These are phyloP conservation scores for Egretta garzetta DNA, from an alignment of 2,113 vertebrate genomes.

Conservation along the genomic window DNA sequence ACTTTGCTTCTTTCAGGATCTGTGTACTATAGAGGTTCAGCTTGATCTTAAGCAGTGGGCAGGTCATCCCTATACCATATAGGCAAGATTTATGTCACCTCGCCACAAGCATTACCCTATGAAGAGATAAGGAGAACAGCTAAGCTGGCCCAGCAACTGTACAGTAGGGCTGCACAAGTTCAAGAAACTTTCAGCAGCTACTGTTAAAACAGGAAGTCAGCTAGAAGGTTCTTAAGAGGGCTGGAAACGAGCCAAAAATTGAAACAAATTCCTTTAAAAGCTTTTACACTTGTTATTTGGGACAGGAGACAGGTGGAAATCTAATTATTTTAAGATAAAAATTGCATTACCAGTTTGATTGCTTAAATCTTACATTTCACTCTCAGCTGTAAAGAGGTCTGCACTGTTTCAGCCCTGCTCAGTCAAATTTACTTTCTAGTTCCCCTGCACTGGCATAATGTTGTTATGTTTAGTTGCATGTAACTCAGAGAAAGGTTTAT, in stretches of 20 bases:
- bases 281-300: not conserved
- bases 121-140: not conserved
- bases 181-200: not conserved
- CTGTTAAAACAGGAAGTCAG: not conserved
- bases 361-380: not conserved
- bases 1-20: not conserved
- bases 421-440: not conserved
- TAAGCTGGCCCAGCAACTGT: not conserved
- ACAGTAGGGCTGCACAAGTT: not conserved
- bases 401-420: not conserved
- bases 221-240: not conserved
- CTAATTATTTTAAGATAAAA: slow-evolving; percentile 27
- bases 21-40: not conserved
- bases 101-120: not conserved
- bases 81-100: not conserved
- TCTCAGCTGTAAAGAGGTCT: not conserved
- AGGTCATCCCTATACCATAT: not conserved
- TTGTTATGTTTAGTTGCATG: not conserved
- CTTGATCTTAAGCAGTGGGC: not conserved
- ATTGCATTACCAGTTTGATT: not conserved
- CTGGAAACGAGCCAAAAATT: not conserved
- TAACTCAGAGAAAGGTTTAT: not conserved
- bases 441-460: not conserved
- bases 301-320: not conserved
- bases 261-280: not conserved